Evolutionary conservation across 2,797 vertebrate species (phyloP).

Genomic region (Xiphorhynchus erythropygius): DNA sequence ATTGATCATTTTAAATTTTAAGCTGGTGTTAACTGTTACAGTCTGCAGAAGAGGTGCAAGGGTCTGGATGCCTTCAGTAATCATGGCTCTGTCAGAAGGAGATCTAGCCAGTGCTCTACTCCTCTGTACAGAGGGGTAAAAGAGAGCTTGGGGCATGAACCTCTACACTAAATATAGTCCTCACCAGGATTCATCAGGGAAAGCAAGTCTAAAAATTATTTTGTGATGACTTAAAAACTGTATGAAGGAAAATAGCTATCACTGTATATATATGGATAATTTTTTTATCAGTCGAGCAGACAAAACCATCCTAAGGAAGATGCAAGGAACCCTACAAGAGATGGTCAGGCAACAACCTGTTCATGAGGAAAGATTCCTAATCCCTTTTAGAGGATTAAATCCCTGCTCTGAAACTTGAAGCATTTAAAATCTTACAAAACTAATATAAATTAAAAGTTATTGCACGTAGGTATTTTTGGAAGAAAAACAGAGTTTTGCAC

Average conservation of each 20-base stretch:
- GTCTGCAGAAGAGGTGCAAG: not conserved
- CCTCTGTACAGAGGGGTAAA: not conserved
- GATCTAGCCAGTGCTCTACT: rapidly evolving
- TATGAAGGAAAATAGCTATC: not conserved
- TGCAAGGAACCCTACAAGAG: not conserved
- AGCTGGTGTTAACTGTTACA: not conserved
- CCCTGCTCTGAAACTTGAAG: not conserved
- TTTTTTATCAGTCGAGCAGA: not conserved
- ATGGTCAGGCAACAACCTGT: not conserved
- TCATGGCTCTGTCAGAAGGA: not conserved
- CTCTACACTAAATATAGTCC: not conserved
- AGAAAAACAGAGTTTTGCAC: not conserved
- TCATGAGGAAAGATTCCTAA: not conserved
- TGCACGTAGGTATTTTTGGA: not conserved
- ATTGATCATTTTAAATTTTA: not conserved
- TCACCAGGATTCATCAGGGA: not conserved
- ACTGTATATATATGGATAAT: not conserved
- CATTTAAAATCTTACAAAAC: not conserved
- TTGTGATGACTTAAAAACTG: not conserved
- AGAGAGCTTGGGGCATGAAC: not conserved
- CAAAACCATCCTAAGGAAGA: not conserved
- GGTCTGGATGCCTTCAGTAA: not conserved
- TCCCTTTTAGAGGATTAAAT: not conserved
- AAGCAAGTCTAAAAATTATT: not conserved
- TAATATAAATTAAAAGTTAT: not conserved